Base-by-base conservation (phyloP, 92 coral and sea anemone genomes). In the Actinostola sp. region DNA sequence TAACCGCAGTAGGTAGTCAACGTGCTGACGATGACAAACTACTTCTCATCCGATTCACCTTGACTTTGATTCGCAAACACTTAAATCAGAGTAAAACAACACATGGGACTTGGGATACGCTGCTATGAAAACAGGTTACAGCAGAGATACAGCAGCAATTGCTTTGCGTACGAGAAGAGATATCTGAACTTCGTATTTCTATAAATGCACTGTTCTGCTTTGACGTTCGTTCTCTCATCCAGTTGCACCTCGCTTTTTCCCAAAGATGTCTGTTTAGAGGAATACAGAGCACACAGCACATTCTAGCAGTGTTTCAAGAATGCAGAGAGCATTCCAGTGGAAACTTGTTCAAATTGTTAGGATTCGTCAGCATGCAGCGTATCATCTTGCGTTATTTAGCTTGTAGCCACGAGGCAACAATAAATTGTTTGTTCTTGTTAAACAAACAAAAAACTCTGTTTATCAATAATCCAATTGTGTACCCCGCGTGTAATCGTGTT, bases 391-490 rank as follows among this genome's bases (percentile, higher is more conserved):
- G 4, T 4, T 36, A 36, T 36, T 36, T 36, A 11, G 42, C 4
- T 36, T 36, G 20, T 3, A 15, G 13, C 31, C 0, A 33, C 20
- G 33, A n/a, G 16, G 42, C 21, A 0, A 14, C 0, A 66, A 29
- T 27, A 51, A 68, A 32, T 33, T 50, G 63, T 68, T 68, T 50
- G 35, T 32, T 52, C 61, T 68, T 68, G 35, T 52, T 68, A 68
- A 34, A 68, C 61, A 50, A 68, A 68, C 57, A 68, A 43, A 68
- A 50, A 7, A 0, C 49, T 36, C 21, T 68, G 74, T 68, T 68
- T 49, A 32, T 49, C 36, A 41, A 50, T 52, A 68, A 36, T 68
- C 31, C 33, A 35, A 33, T 50, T 34, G 74, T 66, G 58, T 19
- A 61, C 20, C 30, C 23, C 1, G 30, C 11, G 20, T 29, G 8